Evolutionary conservation across 2,113 vertebrate species (phyloP).

Genomic region (Barnardius zonarius): DNA sequence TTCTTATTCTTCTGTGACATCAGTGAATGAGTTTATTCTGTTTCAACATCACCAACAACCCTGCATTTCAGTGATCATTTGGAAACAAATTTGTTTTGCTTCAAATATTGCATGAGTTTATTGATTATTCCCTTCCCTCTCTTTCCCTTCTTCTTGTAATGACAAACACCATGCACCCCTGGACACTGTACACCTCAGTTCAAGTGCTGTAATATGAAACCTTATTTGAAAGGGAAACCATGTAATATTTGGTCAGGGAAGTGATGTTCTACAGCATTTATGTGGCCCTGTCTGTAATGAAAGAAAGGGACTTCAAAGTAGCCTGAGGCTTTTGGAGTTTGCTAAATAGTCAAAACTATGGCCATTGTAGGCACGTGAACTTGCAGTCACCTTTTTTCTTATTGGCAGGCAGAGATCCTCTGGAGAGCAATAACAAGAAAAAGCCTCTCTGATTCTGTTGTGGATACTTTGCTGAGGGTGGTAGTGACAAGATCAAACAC

Average conservation of each 20-base stretch:
- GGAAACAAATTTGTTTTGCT: not conserved
- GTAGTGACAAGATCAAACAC: conserved; percentile 62
- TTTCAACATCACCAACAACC: not conserved
- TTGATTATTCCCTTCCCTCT: not conserved
- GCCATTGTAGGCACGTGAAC: conserved; percentile 23
- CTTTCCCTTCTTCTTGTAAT: not conserved
- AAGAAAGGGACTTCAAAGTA: not conserved
- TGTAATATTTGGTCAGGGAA: conserved; percentile 7
- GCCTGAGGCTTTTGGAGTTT: conserved; percentile 6
- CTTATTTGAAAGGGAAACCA: not conserved
- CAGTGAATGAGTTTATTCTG: not conserved
- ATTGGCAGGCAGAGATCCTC: conserved; percentile 41
- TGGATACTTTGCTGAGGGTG: conserved; percentile 49
- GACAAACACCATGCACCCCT: not conserved
- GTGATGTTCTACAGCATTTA: conserved; percentile 1
- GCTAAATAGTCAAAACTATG: conserved; percentile 34
- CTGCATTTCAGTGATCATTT: not conserved
- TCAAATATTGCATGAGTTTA: not conserved
- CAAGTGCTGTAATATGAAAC: not conserved
- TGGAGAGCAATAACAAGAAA: conserved; percentile 36
- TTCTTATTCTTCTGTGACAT: not conserved
- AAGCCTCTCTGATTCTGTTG: conserved; percentile 38
- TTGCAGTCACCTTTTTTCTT: conserved; percentile 46
- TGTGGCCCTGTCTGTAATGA: not conserved
- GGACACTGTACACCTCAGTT: not conserved